phyloP scores from a whole-genome alignment of 1,140 invertebrate genomes.

The Protaetia brevitarsis region DNA sequence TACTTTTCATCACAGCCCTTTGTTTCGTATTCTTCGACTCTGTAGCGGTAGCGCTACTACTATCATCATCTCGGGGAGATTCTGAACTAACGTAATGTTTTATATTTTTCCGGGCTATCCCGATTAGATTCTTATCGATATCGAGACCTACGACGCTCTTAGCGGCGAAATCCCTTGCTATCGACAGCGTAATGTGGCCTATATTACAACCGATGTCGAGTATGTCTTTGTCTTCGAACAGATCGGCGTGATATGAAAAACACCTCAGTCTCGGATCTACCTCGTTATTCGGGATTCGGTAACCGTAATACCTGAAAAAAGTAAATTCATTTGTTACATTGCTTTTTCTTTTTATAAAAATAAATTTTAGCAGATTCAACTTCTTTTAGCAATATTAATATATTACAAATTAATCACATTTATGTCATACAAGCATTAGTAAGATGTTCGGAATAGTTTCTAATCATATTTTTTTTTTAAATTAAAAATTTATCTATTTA shows the following conservation, averaged over 20 bases:
- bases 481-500: too few relatives aligned
- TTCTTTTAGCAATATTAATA: too few relatives aligned
- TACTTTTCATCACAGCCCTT: conserved; percentile 37
- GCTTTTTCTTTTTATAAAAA: too few relatives aligned
- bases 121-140: conserved; percentile 87
- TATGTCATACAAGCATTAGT: too few relatives aligned
- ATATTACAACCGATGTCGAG: conserved; percentile 98
- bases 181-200: conserved; percentile 84
- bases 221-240: conserved; percentile 88
- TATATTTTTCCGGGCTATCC: conserved; percentile 76
- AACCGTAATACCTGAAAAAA: conserved; percentile 82
- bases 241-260: conserved; percentile 72
- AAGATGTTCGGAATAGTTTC: too few relatives aligned
- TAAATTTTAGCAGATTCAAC: too few relatives aligned
- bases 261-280: conserved; percentile 78
- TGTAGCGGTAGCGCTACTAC: not conserved
- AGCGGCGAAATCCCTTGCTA: conserved; percentile 83
- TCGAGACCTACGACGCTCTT: conserved; percentile 89
- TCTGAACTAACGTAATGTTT: conserved; percentile 65
- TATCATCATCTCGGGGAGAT: conserved; percentile 27
- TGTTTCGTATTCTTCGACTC: not conserved
- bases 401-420: too few relatives aligned
- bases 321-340: too few relatives aligned
- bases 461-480: too few relatives aligned
- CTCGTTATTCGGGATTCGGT: conserved; percentile 78